Evolutionary conservation across 2,113 vertebrate genomes (phyloP).

Genomic region (Pardalotus punctatus): DNA sequence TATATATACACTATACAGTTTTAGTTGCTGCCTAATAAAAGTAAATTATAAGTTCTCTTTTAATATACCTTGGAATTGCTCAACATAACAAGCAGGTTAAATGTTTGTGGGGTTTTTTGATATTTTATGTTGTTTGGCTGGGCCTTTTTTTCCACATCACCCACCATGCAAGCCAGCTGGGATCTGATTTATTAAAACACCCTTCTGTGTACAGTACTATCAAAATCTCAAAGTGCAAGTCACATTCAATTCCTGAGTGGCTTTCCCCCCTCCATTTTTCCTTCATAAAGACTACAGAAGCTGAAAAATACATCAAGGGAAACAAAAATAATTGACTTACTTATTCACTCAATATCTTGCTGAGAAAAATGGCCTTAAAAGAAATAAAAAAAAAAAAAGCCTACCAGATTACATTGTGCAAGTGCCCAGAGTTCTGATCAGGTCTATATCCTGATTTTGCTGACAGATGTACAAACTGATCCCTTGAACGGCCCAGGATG

Average conservation of each 20-base stretch:
- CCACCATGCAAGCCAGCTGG: neutral
- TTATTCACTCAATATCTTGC: neutral
- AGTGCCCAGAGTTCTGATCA: neutral
- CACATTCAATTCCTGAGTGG: neutral
- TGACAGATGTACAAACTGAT: neutral
- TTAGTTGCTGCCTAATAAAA: neutral
- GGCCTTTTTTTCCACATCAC: fast-evolving
- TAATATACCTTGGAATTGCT: neutral
- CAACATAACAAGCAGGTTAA: neutral
- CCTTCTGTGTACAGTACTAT: neutral
- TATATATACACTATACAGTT: neutral
- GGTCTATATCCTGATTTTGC: neutral
- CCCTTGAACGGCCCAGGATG: neutral
- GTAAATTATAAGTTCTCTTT: neutral
- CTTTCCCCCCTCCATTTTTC: fast-evolving
- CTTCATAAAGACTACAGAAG: neutral
- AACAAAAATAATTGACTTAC: neutral
- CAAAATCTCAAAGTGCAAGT: neutral
- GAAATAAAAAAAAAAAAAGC: neutral
- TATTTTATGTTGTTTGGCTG: neutral
- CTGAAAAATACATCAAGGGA: neutral
- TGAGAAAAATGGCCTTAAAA: neutral
- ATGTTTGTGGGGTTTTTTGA: fast-evolving
- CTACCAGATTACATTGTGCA: neutral
- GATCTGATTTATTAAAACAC: neutral